Percentiles rank a stretch among this genome's conserved stretches.
phyloP scores from a whole-genome alignment of 2,888 invertebrate genomes.

The Melanostoma mellinum region DNA sequence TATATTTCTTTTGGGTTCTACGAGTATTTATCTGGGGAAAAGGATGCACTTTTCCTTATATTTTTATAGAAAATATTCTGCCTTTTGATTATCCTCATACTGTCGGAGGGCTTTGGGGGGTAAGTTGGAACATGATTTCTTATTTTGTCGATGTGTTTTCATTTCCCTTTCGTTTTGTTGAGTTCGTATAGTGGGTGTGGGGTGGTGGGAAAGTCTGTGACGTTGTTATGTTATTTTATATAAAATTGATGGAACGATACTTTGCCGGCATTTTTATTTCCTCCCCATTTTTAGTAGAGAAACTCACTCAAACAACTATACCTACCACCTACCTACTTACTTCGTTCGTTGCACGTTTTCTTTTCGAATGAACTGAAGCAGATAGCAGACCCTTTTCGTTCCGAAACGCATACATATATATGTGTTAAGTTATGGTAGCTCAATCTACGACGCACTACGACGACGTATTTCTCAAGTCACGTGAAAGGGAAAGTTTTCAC shows the following conservation, averaged over 20 bases:
- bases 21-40: constrained; percentile 12
- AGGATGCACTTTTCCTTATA: constrained; percentile 51
- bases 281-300: constrained; percentile 44
- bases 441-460: no score
- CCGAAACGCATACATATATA: constrained; percentile 14
- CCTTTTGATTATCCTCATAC: constrained; percentile 35
- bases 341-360: constrained; percentile 58
- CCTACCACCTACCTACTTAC: constrained; percentile 24
- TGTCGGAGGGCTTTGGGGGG: constrained; percentile 1
- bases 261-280: constrained; percentile 60
- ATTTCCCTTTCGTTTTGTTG: constrained; percentile 52
- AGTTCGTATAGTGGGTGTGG: not conserved
- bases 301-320: constrained; percentile 20
- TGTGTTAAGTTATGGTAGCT: not conserved
- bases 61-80: constrained; percentile 43
- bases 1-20: constrained; percentile 51
- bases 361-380: constrained; percentile 36
- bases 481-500: constrained; percentile 73
- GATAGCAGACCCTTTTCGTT: not conserved
- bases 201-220: constrained; percentile 32
- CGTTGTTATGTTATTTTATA: constrained; percentile 69
- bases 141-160: constrained; percentile 46
- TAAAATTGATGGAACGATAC: constrained; percentile 57
- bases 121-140: constrained; percentile 7
- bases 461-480: constrained; percentile 55